Evolutionary conservation across 1,140 invertebrate genomes (phyloP), one percentile per base, ranked within the genome.

Genomic region (Nilaparvata lugens): DNA sequence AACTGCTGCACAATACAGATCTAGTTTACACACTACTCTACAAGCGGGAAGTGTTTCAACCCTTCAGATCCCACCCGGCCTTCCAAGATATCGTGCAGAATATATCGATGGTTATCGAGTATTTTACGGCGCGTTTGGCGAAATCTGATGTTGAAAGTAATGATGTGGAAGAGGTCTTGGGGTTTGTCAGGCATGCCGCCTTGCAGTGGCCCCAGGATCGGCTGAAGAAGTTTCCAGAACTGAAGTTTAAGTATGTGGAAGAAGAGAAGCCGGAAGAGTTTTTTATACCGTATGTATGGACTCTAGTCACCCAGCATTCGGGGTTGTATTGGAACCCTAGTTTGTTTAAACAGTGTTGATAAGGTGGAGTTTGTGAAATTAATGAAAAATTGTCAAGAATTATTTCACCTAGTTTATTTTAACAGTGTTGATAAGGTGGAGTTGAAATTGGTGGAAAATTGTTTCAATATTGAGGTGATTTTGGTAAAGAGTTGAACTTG

Each of bases 221-320:
- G 68, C 76, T 98, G 57, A 88, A 96, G 91, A 97, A 96, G 88
- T 98, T 98, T 74, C 95, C 97, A 1, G 96, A 98, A 68, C 75
- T 99, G 45, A 98, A 97, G 74, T 99, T 98, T 76, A 93, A 95
- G 66, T 99, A 99, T 72, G 95, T 99, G 0, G 97, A 99, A 78
- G 97, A 99, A 76, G 95, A 98, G 62, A 87, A 93, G 61, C 97
- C 96, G 0, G 95, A 98, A 73, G 95, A 98, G 70, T 99, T 99
- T 78, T 99, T 99, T 76, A 94, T 98, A 68, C 97, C 97, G 7
- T 99, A 99, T 73, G 89, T 98, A 38, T 99, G 97, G 97, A 88
- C 90, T 11, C 78, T 99, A 52, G 88, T 95, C 23, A 88, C 82
- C 66, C 81, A 62, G 43, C 45, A 52, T 25, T 64, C 58, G 7